These are phyloP conservation scores for Cepaea hortensis DNA, from an alignment of 2,888 invertebrate species.

Conservation along the genomic window DNA sequence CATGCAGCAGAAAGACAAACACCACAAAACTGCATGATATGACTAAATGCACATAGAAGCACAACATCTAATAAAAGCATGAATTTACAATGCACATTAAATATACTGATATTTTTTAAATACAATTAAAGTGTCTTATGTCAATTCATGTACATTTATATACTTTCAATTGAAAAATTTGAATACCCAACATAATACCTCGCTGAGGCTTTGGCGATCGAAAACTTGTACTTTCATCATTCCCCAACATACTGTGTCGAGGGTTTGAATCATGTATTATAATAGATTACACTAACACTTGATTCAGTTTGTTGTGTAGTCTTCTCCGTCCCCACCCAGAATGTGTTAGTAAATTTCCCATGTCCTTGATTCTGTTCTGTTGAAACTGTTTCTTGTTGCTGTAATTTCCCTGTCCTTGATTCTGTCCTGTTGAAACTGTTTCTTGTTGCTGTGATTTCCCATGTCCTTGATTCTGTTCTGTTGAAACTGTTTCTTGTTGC, in stretches of 20 bases:
- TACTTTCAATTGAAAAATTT: neutral
- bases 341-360: neutral
- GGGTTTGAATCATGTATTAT: too few species aligned
- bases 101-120: neutral
- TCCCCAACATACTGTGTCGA: too few species aligned
- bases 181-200: neutral
- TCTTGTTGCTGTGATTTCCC: neutral
- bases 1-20: slow-evolving; percentile 42
- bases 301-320: neutral
- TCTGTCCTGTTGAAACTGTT: neutral
- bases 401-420: neutral
- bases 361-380: neutral
- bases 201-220: too few species aligned
- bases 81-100: slow-evolving; percentile 12
- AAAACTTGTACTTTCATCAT: too few species aligned
- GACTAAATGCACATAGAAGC: neutral
- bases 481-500: neutral
- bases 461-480: neutral
- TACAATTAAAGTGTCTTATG: neutral
- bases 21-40: slow-evolving; percentile 22
- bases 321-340: neutral
- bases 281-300: neutral
- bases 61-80: slow-evolving; percentile 31
- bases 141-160: neutral
- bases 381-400: neutral